phyloP scores from a whole-genome alignment of 2,888 invertebrate genomes.

The Drosophila niveifrons region DNA sequence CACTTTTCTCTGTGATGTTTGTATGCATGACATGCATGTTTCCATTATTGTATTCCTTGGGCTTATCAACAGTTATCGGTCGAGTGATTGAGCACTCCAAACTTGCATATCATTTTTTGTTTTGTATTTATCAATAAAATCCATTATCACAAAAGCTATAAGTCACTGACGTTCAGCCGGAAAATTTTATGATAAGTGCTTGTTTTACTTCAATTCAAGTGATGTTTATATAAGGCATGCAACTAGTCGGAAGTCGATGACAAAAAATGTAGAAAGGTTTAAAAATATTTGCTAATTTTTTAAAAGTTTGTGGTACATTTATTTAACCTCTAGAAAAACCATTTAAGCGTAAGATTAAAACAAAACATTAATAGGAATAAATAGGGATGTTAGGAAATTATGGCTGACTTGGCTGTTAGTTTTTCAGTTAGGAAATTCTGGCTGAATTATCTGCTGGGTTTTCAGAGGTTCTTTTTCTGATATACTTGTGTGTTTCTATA shows the following conservation, averaged over 20 bases:
- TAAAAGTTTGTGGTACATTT: too few relatives aligned
- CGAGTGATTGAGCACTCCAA: background rate
- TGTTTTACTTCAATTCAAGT: background rate
- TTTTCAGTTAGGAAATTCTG: too few relatives aligned
- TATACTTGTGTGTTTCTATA: too few relatives aligned
- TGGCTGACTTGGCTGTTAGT: too few relatives aligned
- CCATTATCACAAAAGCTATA: background rate
- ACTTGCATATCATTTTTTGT: slow-evolving; percentile 8
- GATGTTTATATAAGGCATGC: background rate
- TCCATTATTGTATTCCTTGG: background rate
- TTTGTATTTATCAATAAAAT: slow-evolving; percentile 1
- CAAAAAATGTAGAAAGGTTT: too few relatives aligned
- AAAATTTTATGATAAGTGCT: background rate
- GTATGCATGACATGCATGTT: background rate
- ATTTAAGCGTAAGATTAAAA: background rate
- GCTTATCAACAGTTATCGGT: background rate
- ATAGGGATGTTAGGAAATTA: background rate
- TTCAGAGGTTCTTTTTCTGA: too few relatives aligned
- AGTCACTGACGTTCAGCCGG: background rate
- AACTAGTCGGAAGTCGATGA: background rate
- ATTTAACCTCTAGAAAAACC: too few relatives aligned
- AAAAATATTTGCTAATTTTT: too few relatives aligned
- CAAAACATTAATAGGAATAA: background rate
- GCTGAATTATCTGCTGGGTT: too few relatives aligned
- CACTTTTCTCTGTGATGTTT: background rate